Base-by-base conservation (phyloP, 2,113 vertebrate genomes). In the Piaya cayana region DNA sequence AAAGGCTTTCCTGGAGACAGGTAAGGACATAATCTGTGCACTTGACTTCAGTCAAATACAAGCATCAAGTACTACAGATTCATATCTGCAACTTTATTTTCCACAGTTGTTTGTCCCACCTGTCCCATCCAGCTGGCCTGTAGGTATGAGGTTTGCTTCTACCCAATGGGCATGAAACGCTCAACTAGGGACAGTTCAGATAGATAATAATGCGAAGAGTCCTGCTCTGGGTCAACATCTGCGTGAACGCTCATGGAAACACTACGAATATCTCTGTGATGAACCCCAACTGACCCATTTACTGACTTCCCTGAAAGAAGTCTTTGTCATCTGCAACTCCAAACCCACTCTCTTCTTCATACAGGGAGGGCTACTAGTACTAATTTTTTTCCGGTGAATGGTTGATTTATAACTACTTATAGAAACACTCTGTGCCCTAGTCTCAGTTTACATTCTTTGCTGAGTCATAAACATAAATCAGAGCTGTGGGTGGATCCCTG, bases 401-500 rank as follows among this genome's bases (percentile, higher is more conserved):
- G 87, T 22, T 85, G 86, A 84, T 94, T 91, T 94, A 92, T 74
- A 92, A 50, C 86, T 95, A 91, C 92, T 89, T 96, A 94, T 82
- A 93, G 93, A 93, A 96, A 89, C 45, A 22, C 71, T 85, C 75
- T 76, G 76, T 90, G 84, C 71, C 90, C 91, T 59, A 88, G 76
- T 91, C 96, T 95, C 84, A 82, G 86, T 93, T 97, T 90, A 95
- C 8, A 2, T 69, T 96, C 90, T 94, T 92, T 78, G 82, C 93
- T 96, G 91, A 97, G 91, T 96, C 95, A 97, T 63, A 93, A 96
- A 94, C 91, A 92, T 93, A 93, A 94, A 93, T 94, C 86, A 82
- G 92, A 88, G 69, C 56, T 95, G 94, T 91, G 63, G 93, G 94
- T 83, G 92, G 90, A 92, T 90, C 91, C 95, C 63, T 96, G 88